phyloP scores from a whole-genome alignment of 2,888 invertebrate species.

The Ennomos erosarius region DNA sequence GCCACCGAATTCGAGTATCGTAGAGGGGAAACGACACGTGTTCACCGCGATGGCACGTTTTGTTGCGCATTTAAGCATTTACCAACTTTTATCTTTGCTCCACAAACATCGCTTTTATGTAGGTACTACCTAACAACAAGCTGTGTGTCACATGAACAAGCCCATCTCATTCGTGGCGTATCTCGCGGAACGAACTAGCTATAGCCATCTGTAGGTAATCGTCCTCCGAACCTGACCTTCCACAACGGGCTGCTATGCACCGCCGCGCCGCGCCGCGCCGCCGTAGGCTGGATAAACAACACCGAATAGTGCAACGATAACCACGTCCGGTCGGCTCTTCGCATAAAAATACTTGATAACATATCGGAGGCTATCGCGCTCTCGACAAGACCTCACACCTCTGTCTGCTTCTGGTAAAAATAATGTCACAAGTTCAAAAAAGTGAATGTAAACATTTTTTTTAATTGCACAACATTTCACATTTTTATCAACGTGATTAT shows the following conservation, averaged over 20 bases:
- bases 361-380: slow-evolving; percentile 40
- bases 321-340: slow-evolving; percentile 72
- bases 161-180: slow-evolving; percentile 28
- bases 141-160: slow-evolving; percentile 3
- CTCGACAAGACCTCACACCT: slow-evolving; percentile 11
- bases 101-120: background rate
- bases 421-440: slow-evolving; percentile 28
- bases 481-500: slow-evolving; percentile 16
- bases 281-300: slow-evolving; percentile 63
- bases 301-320: slow-evolving; percentile 61
- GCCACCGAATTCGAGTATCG: no score
- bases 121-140: no score
- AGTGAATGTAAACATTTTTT: slow-evolving; percentile 22
- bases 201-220: slow-evolving; percentile 17
- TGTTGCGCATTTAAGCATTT: slow-evolving; percentile 1
- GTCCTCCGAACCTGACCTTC: slow-evolving; percentile 71
- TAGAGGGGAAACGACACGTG: background rate
- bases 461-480: slow-evolving; percentile 23
- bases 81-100: background rate
- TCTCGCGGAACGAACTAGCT: slow-evolving; percentile 32
- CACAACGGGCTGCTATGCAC: slow-evolving; percentile 61
- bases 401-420: slow-evolving; percentile 35
- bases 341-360: slow-evolving; percentile 58
- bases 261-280: slow-evolving; percentile 10
- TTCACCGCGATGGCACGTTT: slow-evolving; percentile 13